Base-by-base conservation (phyloP, 2,888 invertebrate species). In the Choreutis nemorana region DNA sequence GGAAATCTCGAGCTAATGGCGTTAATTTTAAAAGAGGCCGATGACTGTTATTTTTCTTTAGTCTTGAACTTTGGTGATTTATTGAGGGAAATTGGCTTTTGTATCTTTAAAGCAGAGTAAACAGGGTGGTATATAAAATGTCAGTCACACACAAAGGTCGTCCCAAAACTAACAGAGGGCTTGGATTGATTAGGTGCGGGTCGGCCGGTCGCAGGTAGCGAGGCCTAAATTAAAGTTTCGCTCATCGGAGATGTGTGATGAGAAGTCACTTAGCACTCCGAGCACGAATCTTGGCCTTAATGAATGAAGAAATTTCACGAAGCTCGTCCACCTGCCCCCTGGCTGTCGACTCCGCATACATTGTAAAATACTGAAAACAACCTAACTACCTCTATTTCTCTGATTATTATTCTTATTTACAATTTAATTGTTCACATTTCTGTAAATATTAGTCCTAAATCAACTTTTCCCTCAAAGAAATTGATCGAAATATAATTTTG, bases 1-100 rank as follows among this genome's bases (percentile, higher is more conserved):
- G 71, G 59, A 68, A 77, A 73, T 77, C 68, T 75, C 50, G 52
- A 64, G 72, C 65, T 77, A 77, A 79, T 77, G 72, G 73, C 68
- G 77, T 71, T 79, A 77, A 79, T 78, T 78, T 79, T 67, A 75
- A 72, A 77, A 67, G 67, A 64, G 64, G 61, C 55, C 64, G 56
- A 71, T 78, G 77, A 77, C 70, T 73, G 65, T 64, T 64, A 70
- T 70, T 77, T 75, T 78, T 75, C 65, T 60, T 60, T 61, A 46
- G 48, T 41, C 48, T 48, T 48, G 40, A 65, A 63, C 58, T 67
- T 70, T 59, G 34, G 62, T 75, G 75, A 77, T 77, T 77, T 73
- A 75, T 75, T 64, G 61, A 58, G 50, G 53, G 35, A 42, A 49
- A 39, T 42, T 38, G 37, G 48, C 44, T 54, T 56, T 54, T 43